phyloP scores from a whole-genome alignment of 2,797 vertebrate species.

The Etheostoma nigrum region DNA sequence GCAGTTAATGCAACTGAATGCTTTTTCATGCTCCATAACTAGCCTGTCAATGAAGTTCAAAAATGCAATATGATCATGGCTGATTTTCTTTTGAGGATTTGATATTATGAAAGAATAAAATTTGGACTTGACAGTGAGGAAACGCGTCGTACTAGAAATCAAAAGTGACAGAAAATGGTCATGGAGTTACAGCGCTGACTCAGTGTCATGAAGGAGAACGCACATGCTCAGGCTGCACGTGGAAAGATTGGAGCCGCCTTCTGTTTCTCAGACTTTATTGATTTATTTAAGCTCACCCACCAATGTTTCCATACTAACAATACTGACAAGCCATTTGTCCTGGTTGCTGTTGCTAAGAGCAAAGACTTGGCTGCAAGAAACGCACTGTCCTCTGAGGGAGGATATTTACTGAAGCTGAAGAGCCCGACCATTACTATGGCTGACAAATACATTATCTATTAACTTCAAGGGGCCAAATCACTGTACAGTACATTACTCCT shows the following conservation, averaged over 20 bases:
- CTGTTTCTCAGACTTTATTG: slow-evolving; percentile 50
- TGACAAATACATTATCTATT: background rate
- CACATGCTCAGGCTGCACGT: slow-evolving; percentile 24
- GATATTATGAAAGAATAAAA: background rate
- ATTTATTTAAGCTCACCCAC: slow-evolving; percentile 53
- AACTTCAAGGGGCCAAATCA: background rate
- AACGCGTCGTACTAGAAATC: background rate
- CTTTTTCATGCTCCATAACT: background rate
- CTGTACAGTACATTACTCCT: background rate
- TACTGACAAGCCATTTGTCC: slow-evolving; percentile 17
- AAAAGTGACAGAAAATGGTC: background rate
- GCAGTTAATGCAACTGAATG: too few relatives aligned
- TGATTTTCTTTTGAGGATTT: background rate
- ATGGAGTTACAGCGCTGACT: slow-evolving; percentile 14
- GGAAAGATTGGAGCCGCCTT: slow-evolving; percentile 11
- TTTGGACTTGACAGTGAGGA: background rate
- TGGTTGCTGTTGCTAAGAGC: slow-evolving; percentile 43
- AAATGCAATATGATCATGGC: background rate
- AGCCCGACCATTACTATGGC: background rate
- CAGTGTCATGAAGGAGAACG: slow-evolving; percentile 13
- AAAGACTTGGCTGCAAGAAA: slow-evolving; percentile 39
- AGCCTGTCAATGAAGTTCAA: background rate
- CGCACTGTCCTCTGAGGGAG: slow-evolving; percentile 28
- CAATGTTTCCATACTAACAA: slow-evolving; percentile 37
- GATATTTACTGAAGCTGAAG: slow-evolving; percentile 10